Conservation (phyloP, 1,140 invertebrate species). For the Psix sp. region DNA sequence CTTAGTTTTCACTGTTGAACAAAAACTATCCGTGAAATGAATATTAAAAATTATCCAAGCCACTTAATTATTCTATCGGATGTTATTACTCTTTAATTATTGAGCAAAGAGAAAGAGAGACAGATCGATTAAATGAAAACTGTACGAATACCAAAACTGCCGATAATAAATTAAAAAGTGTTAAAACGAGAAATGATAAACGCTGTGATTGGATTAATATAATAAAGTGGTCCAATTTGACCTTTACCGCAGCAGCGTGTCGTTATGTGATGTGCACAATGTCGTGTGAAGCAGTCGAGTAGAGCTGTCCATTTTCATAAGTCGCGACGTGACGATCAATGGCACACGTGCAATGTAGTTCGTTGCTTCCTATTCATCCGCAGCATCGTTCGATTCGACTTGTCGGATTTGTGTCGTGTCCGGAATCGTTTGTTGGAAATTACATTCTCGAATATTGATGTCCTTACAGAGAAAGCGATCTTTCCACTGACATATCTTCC, state of each 20-base stretch:
- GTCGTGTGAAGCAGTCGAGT: constrained; percentile 16
- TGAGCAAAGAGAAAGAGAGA: too few relatives aligned
- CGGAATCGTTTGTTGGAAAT: constrained; percentile 53
- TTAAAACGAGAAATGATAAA: background rate
- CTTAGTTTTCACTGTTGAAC: too few relatives aligned
- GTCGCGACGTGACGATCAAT: constrained; percentile 48
- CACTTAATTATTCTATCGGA: too few relatives aligned
- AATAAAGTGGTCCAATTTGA: constrained; percentile 19
- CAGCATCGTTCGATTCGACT: constrained; percentile 40
- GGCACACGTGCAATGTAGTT: constrained; percentile 36
- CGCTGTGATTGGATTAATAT: constrained; percentile 1
- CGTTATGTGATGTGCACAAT: constrained; percentile 29
- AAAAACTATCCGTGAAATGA: too few relatives aligned
- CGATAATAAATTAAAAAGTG: background rate
- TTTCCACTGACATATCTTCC: constrained; percentile 14
- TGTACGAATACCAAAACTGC: background rate
- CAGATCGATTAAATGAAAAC: too few relatives aligned
- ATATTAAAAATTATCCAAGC: too few relatives aligned
- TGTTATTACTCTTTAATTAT: too few relatives aligned
- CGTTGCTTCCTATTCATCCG: constrained; percentile 45
- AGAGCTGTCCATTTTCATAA: constrained; percentile 53
- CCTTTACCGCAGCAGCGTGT: constrained; percentile 8
- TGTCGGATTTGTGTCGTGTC: constrained; percentile 53
- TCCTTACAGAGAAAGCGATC: constrained; percentile 24
- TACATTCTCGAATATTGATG: constrained; percentile 50